Evolutionary conservation across 2,113 vertebrate species (phyloP), one percentile per base, ranked within the genome.

Genomic region (Hippolais icterina): DNA sequence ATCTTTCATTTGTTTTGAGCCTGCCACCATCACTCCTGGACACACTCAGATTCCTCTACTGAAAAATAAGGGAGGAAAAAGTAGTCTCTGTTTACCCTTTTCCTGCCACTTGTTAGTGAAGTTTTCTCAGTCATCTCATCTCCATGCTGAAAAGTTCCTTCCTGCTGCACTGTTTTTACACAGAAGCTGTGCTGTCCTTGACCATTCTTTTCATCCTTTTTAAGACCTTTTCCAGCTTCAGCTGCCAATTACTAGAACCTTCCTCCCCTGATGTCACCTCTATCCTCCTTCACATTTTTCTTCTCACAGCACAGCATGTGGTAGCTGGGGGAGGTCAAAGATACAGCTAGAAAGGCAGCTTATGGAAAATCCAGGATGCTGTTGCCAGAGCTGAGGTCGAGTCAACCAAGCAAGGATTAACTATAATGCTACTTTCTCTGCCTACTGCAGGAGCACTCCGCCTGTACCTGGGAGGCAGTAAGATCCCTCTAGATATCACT

Each of bases 361-460:
- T 56, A 64, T 0, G 5, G 37, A 87, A 94, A 94, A 91, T 28
- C 13, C 60, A 81, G 31, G 56, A 81, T 66, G 63, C 59, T 63
- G 37, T 28, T 0, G 0, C 37, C 21, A 18, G 17, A 60, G 49
- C 31, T 59, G 59, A 88, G 19, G n/a, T 85, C 0, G 0, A 63
- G 31, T 35, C 63, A 80, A 37, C 2, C 12, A 11, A 83, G 15
- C 17, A 47, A 57, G 59, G 50, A 86, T 80, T 71, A 83, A 88
- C 13, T 53, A 13, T 15, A 86, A 86, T 41, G 46, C n/a, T 53
- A 15, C 50, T 61, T 80, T 29, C 79, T 60, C 37, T 60, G 47
- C 31, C 41, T 56, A 7, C 17, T 63, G 28, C 61, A 63, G 20
- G n/a, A 80, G 23, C 63, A 52, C 17, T 31, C 72, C 6, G 39